Evolutionary conservation across 2,113 vertebrate genomes (phyloP).

Genomic region (Spheniscus mendiculus): DNA sequence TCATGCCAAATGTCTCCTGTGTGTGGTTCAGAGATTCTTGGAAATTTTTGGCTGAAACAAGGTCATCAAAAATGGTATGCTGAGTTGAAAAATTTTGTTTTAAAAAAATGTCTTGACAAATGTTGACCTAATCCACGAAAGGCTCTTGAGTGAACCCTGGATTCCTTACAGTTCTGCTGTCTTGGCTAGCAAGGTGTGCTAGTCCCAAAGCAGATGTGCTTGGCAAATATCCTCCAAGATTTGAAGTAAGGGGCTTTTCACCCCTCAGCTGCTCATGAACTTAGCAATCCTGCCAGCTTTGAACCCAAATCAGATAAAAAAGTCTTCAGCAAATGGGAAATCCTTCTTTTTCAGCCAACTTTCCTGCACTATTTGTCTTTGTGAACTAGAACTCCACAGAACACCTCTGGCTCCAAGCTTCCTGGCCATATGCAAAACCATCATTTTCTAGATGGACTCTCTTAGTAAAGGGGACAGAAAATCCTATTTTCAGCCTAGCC

Average conservation of each 20-base stretch:
- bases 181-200: slow-evolving; percentile 51
- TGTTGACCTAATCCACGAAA: slow-evolving; percentile 25
- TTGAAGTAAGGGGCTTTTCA: slow-evolving; percentile 25
- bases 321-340: background rate
- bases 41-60: slow-evolving; percentile 1
- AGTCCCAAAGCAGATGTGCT: slow-evolving; percentile 35
- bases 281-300: background rate
- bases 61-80: background rate
- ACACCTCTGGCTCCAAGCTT: background rate
- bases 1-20: background rate
- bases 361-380: background rate
- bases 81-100: background rate
- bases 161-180: slow-evolving; percentile 16
- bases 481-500: background rate
- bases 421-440: background rate
- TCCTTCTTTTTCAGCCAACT: background rate
- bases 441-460: background rate
- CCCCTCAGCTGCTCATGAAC: background rate
- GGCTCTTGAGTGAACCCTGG: background rate
- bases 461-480: background rate
- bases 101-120: background rate
- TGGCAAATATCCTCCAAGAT: slow-evolving; percentile 27
- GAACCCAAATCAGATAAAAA: slow-evolving; percentile 11
- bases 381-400: background rate
- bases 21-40: slow-evolving; percentile 8